Conservation (phyloP, 2,888 invertebrate species). For the Archips xylosteana region DNA sequence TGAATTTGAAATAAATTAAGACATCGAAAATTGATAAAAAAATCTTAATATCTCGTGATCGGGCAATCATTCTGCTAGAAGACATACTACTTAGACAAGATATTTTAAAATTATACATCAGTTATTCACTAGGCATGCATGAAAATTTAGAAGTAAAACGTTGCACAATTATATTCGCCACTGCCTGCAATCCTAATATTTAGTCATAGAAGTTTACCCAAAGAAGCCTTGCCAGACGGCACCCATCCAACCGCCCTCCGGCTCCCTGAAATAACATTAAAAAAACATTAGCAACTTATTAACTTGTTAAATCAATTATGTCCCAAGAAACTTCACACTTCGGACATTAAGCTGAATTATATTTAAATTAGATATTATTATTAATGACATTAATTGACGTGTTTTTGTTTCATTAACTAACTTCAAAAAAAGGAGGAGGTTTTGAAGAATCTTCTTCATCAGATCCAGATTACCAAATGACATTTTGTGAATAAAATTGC, state of each 20-base stretch:
- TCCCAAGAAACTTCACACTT: conserved; percentile 2
- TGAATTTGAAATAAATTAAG: too few species aligned
- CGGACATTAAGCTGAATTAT: not conserved
- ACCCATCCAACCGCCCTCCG: conserved; percentile 71
- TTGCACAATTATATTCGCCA: not conserved
- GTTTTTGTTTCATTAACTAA: not conserved
- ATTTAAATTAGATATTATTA: conserved; percentile 1
- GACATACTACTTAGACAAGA: too few species aligned
- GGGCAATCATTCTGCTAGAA: too few species aligned
- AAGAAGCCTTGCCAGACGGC: conserved; percentile 66
- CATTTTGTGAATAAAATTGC: too few species aligned
- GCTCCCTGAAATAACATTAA: conserved; percentile 64
- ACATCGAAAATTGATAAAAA: too few species aligned
- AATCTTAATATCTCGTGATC: too few species aligned
- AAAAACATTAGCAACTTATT: conserved; percentile 32
- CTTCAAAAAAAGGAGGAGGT: too few species aligned
- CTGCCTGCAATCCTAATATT: not conserved
- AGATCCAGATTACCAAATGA: too few species aligned
- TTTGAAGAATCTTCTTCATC: too few species aligned
- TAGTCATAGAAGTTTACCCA: conserved; percentile 38
- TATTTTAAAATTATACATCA: not conserved
- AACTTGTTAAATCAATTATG: conserved; percentile 22
- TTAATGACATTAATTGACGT: conserved; percentile 1
- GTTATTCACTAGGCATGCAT: not conserved
- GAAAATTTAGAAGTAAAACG: not conserved